Evolutionary conservation across 37 sponge, comb jelly and placozoan species (phyloP), one percentile per base, ranked within the genome.

Genomic region (Axinella damicornis): DNA sequence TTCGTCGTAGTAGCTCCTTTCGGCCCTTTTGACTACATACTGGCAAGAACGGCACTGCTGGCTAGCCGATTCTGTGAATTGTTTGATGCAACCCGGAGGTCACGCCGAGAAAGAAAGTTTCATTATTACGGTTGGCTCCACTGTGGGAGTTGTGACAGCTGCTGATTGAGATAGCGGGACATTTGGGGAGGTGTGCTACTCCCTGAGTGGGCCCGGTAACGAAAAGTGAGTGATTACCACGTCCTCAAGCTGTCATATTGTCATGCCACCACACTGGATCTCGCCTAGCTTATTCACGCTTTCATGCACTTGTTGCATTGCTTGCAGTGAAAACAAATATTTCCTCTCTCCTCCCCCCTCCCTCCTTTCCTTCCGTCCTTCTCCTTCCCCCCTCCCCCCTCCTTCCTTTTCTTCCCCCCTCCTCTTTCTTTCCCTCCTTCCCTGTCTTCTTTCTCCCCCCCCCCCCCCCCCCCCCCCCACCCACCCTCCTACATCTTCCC

Each of bases 91-190:
- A n/a, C n/a, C n/a, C n/a, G n/a, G n/a, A n/a, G n/a, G n/a, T n/a
- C n/a, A n/a, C n/a, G n/a, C n/a, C n/a, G n/a, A n/a, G n/a, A n/a
- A n/a, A n/a, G n/a, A n/a, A n/a, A n/a, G n/a, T n/a, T n/a, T n/a
- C n/a, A n/a, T n/a, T n/a, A n/a, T n/a, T n/a, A n/a, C 41, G 13
- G 63, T 33, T 0, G 73, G 73, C 0, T 24, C 38, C 5, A 2
- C n/a, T 30, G 83, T 83, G 35, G 74, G 82, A 2, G 20, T 21
- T 11, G 83, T 88, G 53, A 59, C 21, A 27, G 90, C 90, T 36
- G 59, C 40, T 37, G 90, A 90, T 40, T 53, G 56, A 31, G 90
- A 90, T 34, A 71, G 37, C 70, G 86, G 62, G 6, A 2, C 27
- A 18, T 77, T 78, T 70, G 86, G 86, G 15, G 16, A 58, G 40